A percentile compares a stretch with the other conserved stretches of the same genome.
Evolutionary conservation across 1,140 invertebrate genomes (phyloP).

Genomic region (Metaphire vulgaris): DNA sequence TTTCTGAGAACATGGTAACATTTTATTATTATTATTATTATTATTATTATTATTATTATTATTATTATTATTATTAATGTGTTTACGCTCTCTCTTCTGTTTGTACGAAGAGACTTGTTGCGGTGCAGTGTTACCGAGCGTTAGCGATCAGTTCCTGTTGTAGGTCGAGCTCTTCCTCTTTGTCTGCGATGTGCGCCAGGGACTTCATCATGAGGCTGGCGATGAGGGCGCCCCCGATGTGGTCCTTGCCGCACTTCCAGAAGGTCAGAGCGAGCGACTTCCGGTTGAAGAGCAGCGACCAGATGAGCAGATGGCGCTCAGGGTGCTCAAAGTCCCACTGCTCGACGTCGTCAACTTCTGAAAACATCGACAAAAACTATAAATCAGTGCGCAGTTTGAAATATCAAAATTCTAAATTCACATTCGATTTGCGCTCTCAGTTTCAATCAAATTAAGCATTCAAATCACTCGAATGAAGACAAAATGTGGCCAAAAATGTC

Average conservation of each 20-base stretch:
- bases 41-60: no score
- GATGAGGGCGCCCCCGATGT: constrained; percentile 43
- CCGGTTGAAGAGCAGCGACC: constrained; percentile 47
- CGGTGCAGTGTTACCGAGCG: constrained; percentile 33
- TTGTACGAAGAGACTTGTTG: no score
- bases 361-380: background rate
- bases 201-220: constrained; percentile 40
- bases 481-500: no score
- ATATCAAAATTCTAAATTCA: no score
- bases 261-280: constrained; percentile 44
- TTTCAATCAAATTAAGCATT: background rate
- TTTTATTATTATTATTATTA: no score
- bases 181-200: constrained; percentile 37
- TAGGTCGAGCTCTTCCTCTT: constrained; percentile 44
- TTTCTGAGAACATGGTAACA: no score
- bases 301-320: constrained; percentile 46
- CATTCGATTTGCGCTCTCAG: background rate
- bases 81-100: no score
- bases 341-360: background rate
- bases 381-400: background rate
- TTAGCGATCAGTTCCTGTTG: constrained; percentile 33
- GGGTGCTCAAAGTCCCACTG: constrained; percentile 32
- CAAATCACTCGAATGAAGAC: no score
- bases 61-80: no score
- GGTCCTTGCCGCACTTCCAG: constrained; percentile 43